Base-by-base conservation (phyloP, 2,888 invertebrate species). In the Galerucella pusilla region DNA sequence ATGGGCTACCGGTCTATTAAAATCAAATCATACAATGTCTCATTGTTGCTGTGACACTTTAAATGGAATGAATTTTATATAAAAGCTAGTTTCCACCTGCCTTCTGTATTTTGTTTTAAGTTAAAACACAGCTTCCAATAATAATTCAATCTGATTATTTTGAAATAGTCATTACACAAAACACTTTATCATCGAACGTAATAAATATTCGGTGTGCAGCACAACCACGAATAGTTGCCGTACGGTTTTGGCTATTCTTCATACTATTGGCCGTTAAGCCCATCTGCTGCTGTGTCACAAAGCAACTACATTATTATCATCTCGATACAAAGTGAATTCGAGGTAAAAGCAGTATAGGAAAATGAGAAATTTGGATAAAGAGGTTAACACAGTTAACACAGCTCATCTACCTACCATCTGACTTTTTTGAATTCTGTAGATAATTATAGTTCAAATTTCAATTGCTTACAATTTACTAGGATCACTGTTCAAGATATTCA, bases 211-310 rank as follows among this genome's bases (percentile, higher is more conserved):
- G 57, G 7, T 57, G 57, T 57, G 16, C n/a, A 57, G 20, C n/a
- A 57, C 57, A 57, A 57, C 66, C 52, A 12, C 49, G 6, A 45
- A 52, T 42, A 49, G 25, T 52, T 57, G 14, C 68, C 54, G n/a
- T 14, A 35, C 35, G n/a, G 28, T 35, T 14, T 28, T 64, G 57
- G 71, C 79, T 79, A 82, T 82, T 78, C 77, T 77, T 81, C 81
- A 84, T 82, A 77, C 74, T 74, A 76, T 76, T 75, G 71, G 81
- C 81, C 81, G 83, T 84, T 84, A 84, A 81, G 81, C 82, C 83
- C 85, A 85, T 83, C 82, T 85, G 85, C 79, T 81, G 79, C 66
- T 80, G 80, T 84, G 83, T 85, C 84, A 83, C 81, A 81, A 82
- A 81, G 81, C 80, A 82, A 83, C 82, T 83, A 81, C 82, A 82